Conservation (phyloP, 2,113 vertebrate genomes). For the Pseudorasbora parva region DNA sequence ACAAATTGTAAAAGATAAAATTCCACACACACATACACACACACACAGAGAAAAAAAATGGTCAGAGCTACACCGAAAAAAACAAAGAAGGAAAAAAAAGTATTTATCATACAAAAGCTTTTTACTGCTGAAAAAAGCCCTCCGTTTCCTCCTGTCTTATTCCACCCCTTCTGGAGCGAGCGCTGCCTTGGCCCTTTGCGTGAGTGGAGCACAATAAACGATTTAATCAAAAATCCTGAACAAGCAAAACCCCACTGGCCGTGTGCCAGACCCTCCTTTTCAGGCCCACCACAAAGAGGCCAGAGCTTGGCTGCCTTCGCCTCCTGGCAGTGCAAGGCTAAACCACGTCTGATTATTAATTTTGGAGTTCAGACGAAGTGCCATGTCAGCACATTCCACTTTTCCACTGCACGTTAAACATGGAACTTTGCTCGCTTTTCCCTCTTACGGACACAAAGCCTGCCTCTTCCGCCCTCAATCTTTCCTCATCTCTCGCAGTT, state of each 20-base stretch:
- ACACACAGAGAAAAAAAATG: background rate
- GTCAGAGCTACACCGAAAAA: background rate
- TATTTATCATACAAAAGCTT: conserved; percentile 12
- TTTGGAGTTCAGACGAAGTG: conserved; percentile 77
- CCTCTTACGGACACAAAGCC: conserved; percentile 37
- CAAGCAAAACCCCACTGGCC: conserved; percentile 76
- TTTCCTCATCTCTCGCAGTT: conserved; percentile 24
- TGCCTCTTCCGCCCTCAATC: conserved; percentile 41
- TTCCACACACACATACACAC: background rate
- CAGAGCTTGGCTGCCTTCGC: conserved; percentile 70
- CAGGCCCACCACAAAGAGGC: conserved; percentile 60
- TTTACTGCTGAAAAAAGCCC: conserved; percentile 7
- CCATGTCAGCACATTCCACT: conserved; percentile 77
- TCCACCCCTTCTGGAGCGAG: conserved; percentile 39
- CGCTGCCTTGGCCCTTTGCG: conserved; percentile 73
- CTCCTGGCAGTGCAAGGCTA: conserved; percentile 71
- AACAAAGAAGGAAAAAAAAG: background rate
- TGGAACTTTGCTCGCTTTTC: conserved; percentile 59
- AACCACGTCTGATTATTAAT: conserved; percentile 79
- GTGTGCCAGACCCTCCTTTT: conserved; percentile 67
- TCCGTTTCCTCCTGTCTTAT: conserved; percentile 26
- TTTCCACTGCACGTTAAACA: conserved; percentile 59
- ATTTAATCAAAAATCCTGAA: conserved; percentile 81
- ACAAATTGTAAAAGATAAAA: background rate
- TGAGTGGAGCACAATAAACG: conserved; percentile 79